Base-by-base conservation (phyloP, 1,140 invertebrate genomes). In the Drosophila insularis region DNA sequence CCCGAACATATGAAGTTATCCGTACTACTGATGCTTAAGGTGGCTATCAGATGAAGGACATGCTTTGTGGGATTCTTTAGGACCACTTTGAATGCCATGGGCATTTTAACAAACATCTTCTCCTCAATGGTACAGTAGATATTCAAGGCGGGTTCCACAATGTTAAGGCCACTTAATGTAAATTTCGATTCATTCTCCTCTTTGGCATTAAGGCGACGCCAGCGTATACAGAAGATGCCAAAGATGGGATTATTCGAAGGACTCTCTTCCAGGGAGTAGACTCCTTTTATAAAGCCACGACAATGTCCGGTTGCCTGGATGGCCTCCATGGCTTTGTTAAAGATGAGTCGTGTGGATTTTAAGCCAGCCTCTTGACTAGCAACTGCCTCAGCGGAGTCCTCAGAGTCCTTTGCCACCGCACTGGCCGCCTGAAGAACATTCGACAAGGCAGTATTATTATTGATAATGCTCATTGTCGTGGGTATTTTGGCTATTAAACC, bases 91-190 rank as follows among this genome's bases (percentile, higher is more conserved):
- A 91, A 85, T 0, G 87, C 82, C 78, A 92, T 90, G 39, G 91
- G 90, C 85, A 92, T 91, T 71, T 92, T 92, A 0, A 92, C 91
- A 55, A 91, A 92, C 86, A 92, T 89, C 75, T 90, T 91, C 71
- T 92, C 91, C 62, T 92, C 91, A n/a, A 91, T 90, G 46, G 87
- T 81, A 73, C 91, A 92, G 62, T 92, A 90, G 55, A 92, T 91
- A 63, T 92, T 92, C 7, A 92, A 56, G 6, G 90, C 89, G 19
- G 91, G 90, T 55, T 91, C 91, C 5, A 72, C 76, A 14, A 92
- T 90, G 1, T 90, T 78, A 31, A 92, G 35, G 7, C 91, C 90
- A 40, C 68, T 81, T 27, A 92, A 81, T 10, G 91, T 64, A 76
- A 92, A 92, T 71, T 92, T 92, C 7, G 91, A 91, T 68, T 92